Evolutionary conservation across 1,140 invertebrate species (phyloP).

Genomic region (Zaprionus camerounensis): DNA sequence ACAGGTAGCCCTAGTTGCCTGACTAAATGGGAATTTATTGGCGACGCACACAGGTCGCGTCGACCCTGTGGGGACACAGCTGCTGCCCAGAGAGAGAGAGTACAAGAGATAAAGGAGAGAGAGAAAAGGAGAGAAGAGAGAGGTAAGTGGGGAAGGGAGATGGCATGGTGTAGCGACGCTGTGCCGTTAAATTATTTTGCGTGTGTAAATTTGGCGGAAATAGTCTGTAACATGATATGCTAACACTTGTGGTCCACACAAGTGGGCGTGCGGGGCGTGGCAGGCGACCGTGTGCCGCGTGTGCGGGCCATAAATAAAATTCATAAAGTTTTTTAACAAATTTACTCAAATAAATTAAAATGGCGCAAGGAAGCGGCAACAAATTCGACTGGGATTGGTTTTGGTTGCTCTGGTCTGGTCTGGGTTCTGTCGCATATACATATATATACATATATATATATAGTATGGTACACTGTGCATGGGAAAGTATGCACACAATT

Average conservation of each 20-base stretch:
- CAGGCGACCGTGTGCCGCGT: slow-evolving; percentile 23
- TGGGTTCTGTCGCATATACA: neutral
- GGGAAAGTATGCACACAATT: slow-evolving; percentile 60
- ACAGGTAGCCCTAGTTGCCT: slow-evolving; percentile 22
- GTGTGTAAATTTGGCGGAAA: slow-evolving; percentile 82
- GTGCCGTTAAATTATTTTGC: slow-evolving; percentile 78
- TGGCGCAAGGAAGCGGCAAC: slow-evolving; percentile 52
- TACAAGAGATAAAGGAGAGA: neutral
- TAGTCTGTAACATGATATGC: slow-evolving; percentile 82
- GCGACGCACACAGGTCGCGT: slow-evolving; percentile 54
- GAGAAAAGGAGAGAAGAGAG: neutral
- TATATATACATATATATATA: neutral
- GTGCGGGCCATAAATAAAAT: slow-evolving; percentile 76
- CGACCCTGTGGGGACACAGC: slow-evolving; percentile 50
- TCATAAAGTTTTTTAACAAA: slow-evolving; percentile 72
- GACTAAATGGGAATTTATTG: slow-evolving; percentile 81
- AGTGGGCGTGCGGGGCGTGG: slow-evolving; percentile 12
- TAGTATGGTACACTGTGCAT: slow-evolving; percentile 9
- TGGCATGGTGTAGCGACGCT: neutral
- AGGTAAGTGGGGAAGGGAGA: neutral
- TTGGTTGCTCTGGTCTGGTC: neutral
- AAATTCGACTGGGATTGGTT: slow-evolving; percentile 17
- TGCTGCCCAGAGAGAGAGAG: slow-evolving; percentile 27
- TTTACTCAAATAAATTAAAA: slow-evolving; percentile 83
- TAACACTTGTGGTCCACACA: slow-evolving; percentile 66